These are phyloP conservation scores for Champsocephalus gunnari DNA, from an alignment of 2,797 vertebrate species.

Conservation along the genomic window DNA sequence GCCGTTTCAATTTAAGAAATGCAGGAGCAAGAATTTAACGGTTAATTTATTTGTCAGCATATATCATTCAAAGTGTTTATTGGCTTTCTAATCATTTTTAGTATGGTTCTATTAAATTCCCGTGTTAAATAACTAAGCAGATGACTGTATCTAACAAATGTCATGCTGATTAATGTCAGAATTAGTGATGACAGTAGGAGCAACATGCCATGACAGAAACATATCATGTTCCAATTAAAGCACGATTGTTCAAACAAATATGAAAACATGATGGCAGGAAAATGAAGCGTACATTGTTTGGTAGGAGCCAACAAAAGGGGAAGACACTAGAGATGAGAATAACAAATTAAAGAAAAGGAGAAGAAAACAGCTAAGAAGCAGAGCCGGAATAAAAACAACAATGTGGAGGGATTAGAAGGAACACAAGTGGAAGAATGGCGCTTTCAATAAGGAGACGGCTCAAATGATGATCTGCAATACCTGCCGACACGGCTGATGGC, in stretches of 20 bases:
- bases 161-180: constrained; percentile 33
- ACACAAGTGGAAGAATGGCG: constrained; percentile 13
- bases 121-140: constrained; percentile 12
- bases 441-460: constrained; percentile 18
- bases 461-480: constrained; percentile 30
- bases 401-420: constrained; percentile 12
- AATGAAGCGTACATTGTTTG: constrained; percentile 48
- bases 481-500: constrained; percentile 28
- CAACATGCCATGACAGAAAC: constrained; percentile 30
- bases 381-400: constrained; percentile 12
- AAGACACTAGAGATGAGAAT: constrained; percentile 6
- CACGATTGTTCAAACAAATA: constrained; percentile 31
- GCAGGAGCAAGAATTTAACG: not conserved
- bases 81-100: not conserved
- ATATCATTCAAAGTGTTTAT: not conserved
- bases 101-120: not conserved
- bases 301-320: constrained; percentile 14
- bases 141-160: constrained; percentile 29
- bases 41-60: not conserved
- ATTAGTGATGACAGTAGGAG: constrained; percentile 25
- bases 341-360: constrained; percentile 27
- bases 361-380: constrained; percentile 6
- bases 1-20: constrained; percentile 5
- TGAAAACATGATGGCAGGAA: constrained; percentile 35
- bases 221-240: constrained; percentile 41